phyloP scores from a whole-genome alignment of 2,797 vertebrate genomes.

The Pelochelys cantorii region DNA sequence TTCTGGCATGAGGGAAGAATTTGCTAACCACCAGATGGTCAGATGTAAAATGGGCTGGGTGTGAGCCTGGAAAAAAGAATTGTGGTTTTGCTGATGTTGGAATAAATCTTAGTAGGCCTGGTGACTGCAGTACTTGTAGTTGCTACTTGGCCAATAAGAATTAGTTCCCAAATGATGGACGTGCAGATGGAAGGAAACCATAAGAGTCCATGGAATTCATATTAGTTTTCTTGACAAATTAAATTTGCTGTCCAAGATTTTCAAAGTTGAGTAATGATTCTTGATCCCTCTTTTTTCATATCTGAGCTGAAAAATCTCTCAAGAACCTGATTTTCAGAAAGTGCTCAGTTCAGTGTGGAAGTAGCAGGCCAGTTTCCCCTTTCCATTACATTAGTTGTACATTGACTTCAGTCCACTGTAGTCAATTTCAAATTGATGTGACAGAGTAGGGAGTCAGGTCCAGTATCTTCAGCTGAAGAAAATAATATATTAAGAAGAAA shows the following conservation, averaged over 20 bases:
- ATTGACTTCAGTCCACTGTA: background rate
- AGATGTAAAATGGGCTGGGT: background rate
- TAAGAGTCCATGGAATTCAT: background rate
- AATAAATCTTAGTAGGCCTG: background rate
- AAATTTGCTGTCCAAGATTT: background rate
- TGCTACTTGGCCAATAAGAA: background rate
- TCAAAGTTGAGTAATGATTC: background rate
- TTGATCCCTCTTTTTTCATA: background rate
- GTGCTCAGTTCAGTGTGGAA: background rate
- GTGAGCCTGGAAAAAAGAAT: background rate
- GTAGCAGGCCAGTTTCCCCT: background rate
- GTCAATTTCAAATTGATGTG: background rate
- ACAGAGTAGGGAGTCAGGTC: background rate
- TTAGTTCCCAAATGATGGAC: background rate
- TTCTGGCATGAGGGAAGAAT: conserved; percentile 47
- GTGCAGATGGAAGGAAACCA: background rate
- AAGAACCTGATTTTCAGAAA: background rate
- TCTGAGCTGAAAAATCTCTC: background rate
- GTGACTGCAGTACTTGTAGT: background rate
- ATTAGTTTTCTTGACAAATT: background rate
- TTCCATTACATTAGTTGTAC: background rate
- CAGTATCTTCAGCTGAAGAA: background rate
- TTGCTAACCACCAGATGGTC: conserved; percentile 44
- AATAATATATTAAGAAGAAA: conserved; percentile 15
- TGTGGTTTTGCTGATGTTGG: background rate